These are phyloP conservation scores for Mus musculus DNA, from an alignment of 2,113 vertebrate species.

Conservation along the genomic window GRCm39 chr14:45559501-45560000, in stretches of 20 bases:
- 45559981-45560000: neutral
- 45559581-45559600: neutral
- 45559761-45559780: neutral
- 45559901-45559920: neutral
- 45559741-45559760: neutral
- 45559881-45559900: neutral
- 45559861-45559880: neutral
- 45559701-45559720: too few relatives aligned
- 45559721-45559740: neutral
- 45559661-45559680: neutral
- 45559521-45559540: neutral
- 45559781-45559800: neutral
- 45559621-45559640: neutral
- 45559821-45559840: neutral
- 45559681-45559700: neutral
- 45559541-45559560: neutral
- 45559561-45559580: neutral
- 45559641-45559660: neutral
- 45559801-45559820: neutral
- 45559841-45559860: neutral
- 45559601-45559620: neutral
- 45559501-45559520: neutral
- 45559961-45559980: neutral
- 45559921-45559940: neutral
- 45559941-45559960: conserved; percentile 19